Evolutionary conservation across 2,113 vertebrate species (phyloP), one percentile per base, ranked within the genome.

Genomic region (Ginglymostoma cirratum): DNA sequence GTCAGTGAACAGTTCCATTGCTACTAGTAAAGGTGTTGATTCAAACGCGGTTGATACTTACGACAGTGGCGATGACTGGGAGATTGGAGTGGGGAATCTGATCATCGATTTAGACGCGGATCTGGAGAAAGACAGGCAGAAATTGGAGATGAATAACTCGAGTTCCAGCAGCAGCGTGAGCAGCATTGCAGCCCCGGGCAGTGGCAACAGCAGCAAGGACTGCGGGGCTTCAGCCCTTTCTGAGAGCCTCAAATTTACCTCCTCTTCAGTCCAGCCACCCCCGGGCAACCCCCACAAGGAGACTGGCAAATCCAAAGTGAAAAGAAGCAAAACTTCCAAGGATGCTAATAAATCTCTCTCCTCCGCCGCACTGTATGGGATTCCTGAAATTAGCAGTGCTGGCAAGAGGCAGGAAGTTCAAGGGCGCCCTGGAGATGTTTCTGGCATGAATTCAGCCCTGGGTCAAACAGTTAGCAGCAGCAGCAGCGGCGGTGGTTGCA

Each of bases 61-160:
- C 0, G 98, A 98, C 97, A 98, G 98, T 98, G 98, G 98, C 52
- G 98, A 98, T 98, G 98, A 98, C 96, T 98, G 98, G 98, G 98
- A 98, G 97, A 98, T 98, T 0, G 98, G 98, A 97, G 98, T 98
- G 97, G 98, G 98, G 96, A 98, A 98, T 98, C 97, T 98, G 98
- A 98, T 98, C 97, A 98, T 98, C 0, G 99, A 99, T 98, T 97
- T 99, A 98, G 98, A 99, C 96, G 98, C 99, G 85, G 99, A 99
- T 98, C 97, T 99, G 98, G 98, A 98, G 96, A 98, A 98, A 96
- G 98, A 99, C 98, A 98, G 98, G 98, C 98, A 98, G 97, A 98
- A 98, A 98, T 98, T 98, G 98, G 98, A 99, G 97, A 99, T 99
- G 98, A 98, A 98, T 98, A 98, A 98, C 97, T 98, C 98, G 97